phyloP scores from a whole-genome alignment of 2,888 invertebrate genomes.

The Phytoseiulus persimilis region DNA sequence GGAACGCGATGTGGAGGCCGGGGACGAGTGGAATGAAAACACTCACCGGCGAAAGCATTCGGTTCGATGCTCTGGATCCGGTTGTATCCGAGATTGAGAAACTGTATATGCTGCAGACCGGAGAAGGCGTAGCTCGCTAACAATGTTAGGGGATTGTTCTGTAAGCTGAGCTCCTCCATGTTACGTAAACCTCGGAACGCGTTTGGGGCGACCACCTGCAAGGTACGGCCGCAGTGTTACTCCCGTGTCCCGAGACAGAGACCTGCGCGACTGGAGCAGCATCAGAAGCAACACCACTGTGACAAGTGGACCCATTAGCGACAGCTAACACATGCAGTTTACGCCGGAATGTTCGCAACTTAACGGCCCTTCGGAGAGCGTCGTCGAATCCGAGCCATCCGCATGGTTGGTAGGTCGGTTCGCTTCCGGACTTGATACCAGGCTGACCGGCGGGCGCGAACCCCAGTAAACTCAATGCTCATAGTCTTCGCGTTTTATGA shows the following conservation, averaged over 20 bases:
- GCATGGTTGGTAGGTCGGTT: neutral
- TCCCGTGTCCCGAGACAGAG: neutral
- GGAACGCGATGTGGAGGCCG: too few relatives aligned
- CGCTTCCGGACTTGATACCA: neutral
- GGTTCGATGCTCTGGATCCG: conserved; percentile 27
- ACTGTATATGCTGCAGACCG: conserved; percentile 35
- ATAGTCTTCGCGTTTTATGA: neutral
- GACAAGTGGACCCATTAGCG: conserved; percentile 5
- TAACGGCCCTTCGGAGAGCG: conserved; percentile 35
- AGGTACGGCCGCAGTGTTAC: neutral
- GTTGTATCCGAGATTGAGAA: conserved; percentile 33
- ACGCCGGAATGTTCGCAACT: neutral
- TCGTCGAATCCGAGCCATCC: neutral
- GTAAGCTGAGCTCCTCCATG: conserved; percentile 40
- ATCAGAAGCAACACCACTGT: neutral
- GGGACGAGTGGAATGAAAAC: neutral
- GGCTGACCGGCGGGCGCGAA: neutral
- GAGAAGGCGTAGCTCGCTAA: conserved; percentile 30
- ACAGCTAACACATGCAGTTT: conserved; percentile 5
- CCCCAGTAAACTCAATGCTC: neutral
- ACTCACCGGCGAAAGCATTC: conserved; percentile 33
- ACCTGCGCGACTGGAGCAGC: neutral
- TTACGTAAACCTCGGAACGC: conserved; percentile 39
- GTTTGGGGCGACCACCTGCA: conserved; percentile 38
- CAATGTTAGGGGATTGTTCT: conserved; percentile 34